Evolutionary conservation across 2,888 invertebrate species (phyloP).

Genomic region (Tenthredo mesomela): DNA sequence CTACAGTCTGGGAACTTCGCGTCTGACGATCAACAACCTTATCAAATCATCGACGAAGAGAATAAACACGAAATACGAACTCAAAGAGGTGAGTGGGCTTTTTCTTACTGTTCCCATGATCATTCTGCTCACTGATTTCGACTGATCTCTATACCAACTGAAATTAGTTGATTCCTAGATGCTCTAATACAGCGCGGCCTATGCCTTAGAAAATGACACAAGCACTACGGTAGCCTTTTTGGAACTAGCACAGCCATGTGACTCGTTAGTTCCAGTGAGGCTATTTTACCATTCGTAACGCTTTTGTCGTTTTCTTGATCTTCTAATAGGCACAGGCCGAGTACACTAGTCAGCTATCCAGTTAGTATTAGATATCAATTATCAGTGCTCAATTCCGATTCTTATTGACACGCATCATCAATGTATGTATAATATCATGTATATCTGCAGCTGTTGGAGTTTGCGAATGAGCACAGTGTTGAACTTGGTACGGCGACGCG

Average conservation of each 20-base stretch:
- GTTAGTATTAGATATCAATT: too few relatives aligned
- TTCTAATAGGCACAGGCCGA: too few relatives aligned
- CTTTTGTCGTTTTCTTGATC: too few relatives aligned
- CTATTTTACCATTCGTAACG: too few relatives aligned
- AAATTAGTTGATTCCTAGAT: too few relatives aligned
- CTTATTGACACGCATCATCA: neutral
- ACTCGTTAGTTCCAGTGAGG: too few relatives aligned
- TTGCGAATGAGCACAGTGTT: conserved; percentile 82
- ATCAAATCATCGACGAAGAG: conserved; percentile 86
- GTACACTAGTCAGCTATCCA: too few relatives aligned
- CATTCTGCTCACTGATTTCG: conserved; percentile 16
- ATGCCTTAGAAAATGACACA: too few relatives aligned
- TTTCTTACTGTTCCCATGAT: neutral
- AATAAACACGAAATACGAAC: conserved; percentile 87
- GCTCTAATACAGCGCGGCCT: too few relatives aligned
- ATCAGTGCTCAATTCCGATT: neutral
- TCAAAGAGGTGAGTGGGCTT: conserved; percentile 84
- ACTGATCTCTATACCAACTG: conserved; percentile 4
- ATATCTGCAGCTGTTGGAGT: conserved; percentile 75
- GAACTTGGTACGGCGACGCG: conserved; percentile 85
- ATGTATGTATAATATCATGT: neutral
- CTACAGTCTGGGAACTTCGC: conserved; percentile 86
- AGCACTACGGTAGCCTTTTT: too few relatives aligned
- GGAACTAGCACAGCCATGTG: too few relatives aligned
- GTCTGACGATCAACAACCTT: conserved; percentile 85